Evolutionary conservation across 92 coral and sea anemone species (phyloP), one percentile per base, ranked within the genome.

Genomic region (Ricordea florida): DNA sequence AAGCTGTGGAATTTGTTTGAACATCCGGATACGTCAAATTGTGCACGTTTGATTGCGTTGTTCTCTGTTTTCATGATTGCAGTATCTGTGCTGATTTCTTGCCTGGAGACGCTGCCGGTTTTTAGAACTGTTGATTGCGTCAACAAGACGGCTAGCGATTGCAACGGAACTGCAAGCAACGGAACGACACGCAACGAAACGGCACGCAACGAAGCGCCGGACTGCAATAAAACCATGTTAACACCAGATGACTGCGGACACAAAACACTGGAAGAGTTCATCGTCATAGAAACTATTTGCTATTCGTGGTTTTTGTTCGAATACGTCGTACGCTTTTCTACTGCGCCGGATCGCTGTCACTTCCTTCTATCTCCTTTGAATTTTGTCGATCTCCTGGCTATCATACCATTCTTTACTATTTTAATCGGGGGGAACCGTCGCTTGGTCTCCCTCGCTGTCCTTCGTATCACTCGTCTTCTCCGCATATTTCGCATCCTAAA

Each of bases 1-100:
- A 79, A 53, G 56, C 62, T 94, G 27, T 94, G 98, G 98, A 79
- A 88, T 45, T 84, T 92, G 7, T 91, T 94, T 46, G 98, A 94
- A 60, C 93, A 74, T 15, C 98, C 98, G 14, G 97, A 92, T 29
- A 91, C 97, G 13, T 94, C 97, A 35, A 69, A 42, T 15, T 55
- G 78, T 41, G 98, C 98, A 5, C 84, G 87, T 50, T 50, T 52
- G 2, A 66, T 94, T 50, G 89, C 97, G 1, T 20, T 88, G 25
- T 81, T 94, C 37, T 94, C 97, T 3, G 72, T 94, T 0, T 66
- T 71, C n/a, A 88, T 91, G 97, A 87, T 94, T 13, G 65, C 73
- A 0, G 16, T 76, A 24, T 94, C 98, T 0, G 83, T 94, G 41
- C 34, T 85, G 23, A 30, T 94, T 17, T 94, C 98, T 10, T 88